Conservation (phyloP, 2,888 invertebrate species). For the Drosophila differens region DNA sequence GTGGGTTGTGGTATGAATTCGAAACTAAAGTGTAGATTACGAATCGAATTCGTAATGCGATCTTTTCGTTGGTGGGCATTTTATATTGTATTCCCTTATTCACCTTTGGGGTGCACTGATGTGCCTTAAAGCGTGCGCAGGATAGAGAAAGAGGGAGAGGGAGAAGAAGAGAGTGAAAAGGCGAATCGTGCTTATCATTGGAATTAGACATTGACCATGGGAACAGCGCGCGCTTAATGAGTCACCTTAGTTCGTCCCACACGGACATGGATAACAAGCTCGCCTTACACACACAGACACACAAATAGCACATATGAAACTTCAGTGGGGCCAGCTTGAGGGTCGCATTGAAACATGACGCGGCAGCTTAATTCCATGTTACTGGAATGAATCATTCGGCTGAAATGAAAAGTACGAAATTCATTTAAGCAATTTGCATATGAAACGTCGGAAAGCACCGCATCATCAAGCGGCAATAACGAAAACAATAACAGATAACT, state of each 20-base stretch:
- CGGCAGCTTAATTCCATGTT: slow-evolving; percentile 69
- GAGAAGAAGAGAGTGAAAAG: background rate
- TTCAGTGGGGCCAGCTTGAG: slow-evolving; percentile 41
- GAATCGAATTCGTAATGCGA: background rate
- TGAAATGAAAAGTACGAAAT: slow-evolving; percentile 59
- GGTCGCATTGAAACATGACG: slow-evolving; percentile 63
- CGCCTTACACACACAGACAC: slow-evolving; percentile 38
- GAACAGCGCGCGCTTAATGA: slow-evolving; percentile 31
- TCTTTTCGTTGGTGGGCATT: background rate
- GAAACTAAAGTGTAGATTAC: background rate
- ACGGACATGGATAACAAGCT: slow-evolving; percentile 58
- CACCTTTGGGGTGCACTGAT: background rate
- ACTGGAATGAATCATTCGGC: slow-evolving; percentile 60
- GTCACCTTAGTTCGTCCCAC: slow-evolving; percentile 52
- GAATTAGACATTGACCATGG: slow-evolving; percentile 57
- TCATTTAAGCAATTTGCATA: slow-evolving; percentile 56
- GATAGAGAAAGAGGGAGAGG: background rate
- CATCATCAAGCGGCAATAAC: slow-evolving; percentile 14
- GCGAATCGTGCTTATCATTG: slow-evolving; percentile 61
- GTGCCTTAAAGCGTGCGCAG: background rate
- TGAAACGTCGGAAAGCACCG: slow-evolving; percentile 44
- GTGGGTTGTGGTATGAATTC: background rate
- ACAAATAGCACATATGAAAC: background rate
- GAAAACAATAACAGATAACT: slow-evolving; percentile 17
- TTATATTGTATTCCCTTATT: background rate